Percentiles rank a stretch among this genome's conserved stretches.
Conservation (phyloP, 2,113 vertebrate species). For the Argyrosomus japonicus region DNA sequence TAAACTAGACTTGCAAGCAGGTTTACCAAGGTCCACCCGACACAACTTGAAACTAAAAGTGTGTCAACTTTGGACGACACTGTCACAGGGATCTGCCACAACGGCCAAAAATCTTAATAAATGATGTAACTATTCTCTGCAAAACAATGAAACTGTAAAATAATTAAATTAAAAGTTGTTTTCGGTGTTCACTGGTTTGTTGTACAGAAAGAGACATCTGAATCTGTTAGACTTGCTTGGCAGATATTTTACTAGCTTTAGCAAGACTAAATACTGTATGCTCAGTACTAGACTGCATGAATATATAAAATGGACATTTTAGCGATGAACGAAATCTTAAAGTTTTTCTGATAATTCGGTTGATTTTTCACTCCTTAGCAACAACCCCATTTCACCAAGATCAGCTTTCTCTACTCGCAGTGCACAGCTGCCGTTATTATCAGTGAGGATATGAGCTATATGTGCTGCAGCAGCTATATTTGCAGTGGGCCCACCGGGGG, state of each 20-base stretch:
- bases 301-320: not conserved
- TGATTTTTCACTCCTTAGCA: slow-evolving; percentile 13
- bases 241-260: not conserved
- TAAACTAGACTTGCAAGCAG: not conserved
- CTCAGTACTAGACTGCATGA: not conserved
- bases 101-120: not conserved
- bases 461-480: slow-evolving; percentile 55
- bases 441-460: slow-evolving; percentile 38
- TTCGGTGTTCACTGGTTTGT: not conserved
- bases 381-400: slow-evolving; percentile 15
- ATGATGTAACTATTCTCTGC: not conserved
- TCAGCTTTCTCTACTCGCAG: slow-evolving; percentile 17
- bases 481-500: slow-evolving; percentile 33
- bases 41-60: not conserved
- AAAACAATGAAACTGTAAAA: not conserved
- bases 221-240: not conserved
- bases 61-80: not conserved
- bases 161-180: too few relatives aligned
- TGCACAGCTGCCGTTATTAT: slow-evolving; percentile 35
- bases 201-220: not conserved
- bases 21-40: not conserved
- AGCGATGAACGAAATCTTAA: not conserved
- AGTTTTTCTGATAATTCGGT: not conserved
- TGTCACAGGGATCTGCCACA: too few relatives aligned
- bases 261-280: not conserved